These are phyloP conservation scores for Keiferia lycopersicella DNA, from an alignment of 2,888 invertebrate genomes.

Conservation along the genomic window DNA sequence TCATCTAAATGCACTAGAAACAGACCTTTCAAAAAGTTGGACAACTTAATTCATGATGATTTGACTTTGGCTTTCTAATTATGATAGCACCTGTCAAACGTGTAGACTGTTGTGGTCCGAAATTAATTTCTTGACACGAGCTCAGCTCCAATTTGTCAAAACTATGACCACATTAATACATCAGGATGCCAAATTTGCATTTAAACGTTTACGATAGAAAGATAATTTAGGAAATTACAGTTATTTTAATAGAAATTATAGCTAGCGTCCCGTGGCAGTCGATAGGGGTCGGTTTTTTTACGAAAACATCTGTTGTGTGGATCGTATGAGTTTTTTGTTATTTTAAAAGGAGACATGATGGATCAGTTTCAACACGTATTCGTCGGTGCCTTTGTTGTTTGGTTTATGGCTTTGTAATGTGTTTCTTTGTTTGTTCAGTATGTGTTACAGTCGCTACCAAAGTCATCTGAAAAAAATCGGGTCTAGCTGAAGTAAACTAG, in stretches of 20 bases:
- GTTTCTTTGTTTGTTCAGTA: constrained; percentile 79
- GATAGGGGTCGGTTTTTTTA: constrained; percentile 73
- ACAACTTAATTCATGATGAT: constrained; percentile 22
- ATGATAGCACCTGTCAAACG: constrained; percentile 36
- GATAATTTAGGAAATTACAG: constrained; percentile 71
- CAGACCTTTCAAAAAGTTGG: constrained; percentile 3
- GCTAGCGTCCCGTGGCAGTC: constrained; percentile 54
- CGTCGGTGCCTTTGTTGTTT: constrained; percentile 77
- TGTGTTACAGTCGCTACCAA: constrained; percentile 68
- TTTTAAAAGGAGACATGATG: constrained; percentile 81
- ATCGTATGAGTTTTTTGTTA: constrained; percentile 75
- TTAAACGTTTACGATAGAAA: constrained; percentile 68
- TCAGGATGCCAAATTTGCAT: constrained; percentile 72
- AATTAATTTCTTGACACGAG: constrained; percentile 55
- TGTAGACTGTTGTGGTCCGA: constrained; percentile 38
- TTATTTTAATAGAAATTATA: constrained; percentile 73
- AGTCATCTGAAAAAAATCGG: constrained; percentile 48
- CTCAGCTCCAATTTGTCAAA: constrained; percentile 64
- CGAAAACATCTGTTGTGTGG: constrained; percentile 78
- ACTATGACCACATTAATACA: constrained; percentile 67
- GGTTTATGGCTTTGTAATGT: constrained; percentile 79
- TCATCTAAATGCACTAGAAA: neutral
- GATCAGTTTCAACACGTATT: constrained; percentile 80
- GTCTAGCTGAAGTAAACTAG: constrained; percentile 23
- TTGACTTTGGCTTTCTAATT: constrained; percentile 13